Conservation (phyloP, 2,113 vertebrate species). For the Hemiscyllium ocellatum region DNA sequence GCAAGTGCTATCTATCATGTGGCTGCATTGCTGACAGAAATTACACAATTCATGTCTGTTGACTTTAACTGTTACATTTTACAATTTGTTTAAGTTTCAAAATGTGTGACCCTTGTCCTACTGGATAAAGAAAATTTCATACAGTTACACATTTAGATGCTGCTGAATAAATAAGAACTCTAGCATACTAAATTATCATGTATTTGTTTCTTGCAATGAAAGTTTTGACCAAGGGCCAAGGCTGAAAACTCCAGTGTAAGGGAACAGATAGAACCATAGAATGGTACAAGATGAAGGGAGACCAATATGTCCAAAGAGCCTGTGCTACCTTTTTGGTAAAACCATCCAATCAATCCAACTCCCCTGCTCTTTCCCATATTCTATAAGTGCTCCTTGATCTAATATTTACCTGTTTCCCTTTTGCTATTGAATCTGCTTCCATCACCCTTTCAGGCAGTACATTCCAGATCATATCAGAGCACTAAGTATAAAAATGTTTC, state of each 20-base stretch:
- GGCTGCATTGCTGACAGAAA: neutral
- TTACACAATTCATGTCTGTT: neutral
- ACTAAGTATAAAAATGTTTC: neutral
- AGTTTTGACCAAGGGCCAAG: neutral
- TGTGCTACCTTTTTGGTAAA: neutral
- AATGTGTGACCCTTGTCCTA: neutral
- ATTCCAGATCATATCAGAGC: neutral
- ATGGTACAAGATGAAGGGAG: neutral
- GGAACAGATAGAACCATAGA: neutral
- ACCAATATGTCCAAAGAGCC: neutral
- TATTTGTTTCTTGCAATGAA: neutral
- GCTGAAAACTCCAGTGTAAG: neutral
- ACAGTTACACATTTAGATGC: neutral
- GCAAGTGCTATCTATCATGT: neutral
- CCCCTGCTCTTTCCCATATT: neutral
- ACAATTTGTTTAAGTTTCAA: neutral
- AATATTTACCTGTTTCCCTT: neutral
- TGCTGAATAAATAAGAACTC: neutral
- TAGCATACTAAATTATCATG: neutral
- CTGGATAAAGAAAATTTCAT: neutral
- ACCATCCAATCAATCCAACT: neutral
- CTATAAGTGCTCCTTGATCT: neutral
- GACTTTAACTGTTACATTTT: neutral
- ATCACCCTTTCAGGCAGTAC: neutral
- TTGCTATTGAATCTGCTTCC: neutral